A percentile compares a stretch with the other conserved stretches of the same genome.
phyloP scores from a whole-genome alignment of 2,888 invertebrate species.

The Apantesis nais region DNA sequence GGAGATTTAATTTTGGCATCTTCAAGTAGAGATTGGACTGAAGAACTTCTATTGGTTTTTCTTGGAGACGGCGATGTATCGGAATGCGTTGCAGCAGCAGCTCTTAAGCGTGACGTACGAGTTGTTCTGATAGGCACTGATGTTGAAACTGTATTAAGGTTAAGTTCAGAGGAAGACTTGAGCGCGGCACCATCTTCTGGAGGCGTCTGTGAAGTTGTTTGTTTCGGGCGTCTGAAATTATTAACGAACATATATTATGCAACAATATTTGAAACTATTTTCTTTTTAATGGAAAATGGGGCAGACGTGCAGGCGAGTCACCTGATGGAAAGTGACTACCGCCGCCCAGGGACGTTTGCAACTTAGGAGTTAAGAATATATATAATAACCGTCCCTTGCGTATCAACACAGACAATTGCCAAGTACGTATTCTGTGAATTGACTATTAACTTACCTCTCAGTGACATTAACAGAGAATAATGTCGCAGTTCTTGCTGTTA shows the following conservation, averaged over 20 bases:
- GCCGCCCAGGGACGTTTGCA: too few species aligned
- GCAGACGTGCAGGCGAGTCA: too few species aligned
- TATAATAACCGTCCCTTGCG: neutral
- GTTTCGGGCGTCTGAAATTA: slow-evolving; percentile 74
- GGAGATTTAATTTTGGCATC: slow-evolving; percentile 69
- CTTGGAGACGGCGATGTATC: slow-evolving; percentile 66
- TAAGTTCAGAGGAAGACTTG: slow-evolving; percentile 81
- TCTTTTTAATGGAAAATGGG: too few species aligned
- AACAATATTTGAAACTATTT: neutral
- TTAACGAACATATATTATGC: slow-evolving; percentile 25
- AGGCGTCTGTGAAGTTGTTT: slow-evolving; percentile 63
- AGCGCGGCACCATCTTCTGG: slow-evolving; percentile 68
- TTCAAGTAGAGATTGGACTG: slow-evolving; percentile 73
- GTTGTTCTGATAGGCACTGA: slow-evolving; percentile 88
- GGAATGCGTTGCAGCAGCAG: slow-evolving; percentile 83
- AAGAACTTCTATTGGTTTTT: slow-evolving; percentile 77
- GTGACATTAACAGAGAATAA: slow-evolving; percentile 89
- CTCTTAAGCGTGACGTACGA: slow-evolving; percentile 89
- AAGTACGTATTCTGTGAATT: neutral
- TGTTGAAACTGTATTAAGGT: slow-evolving; percentile 74
- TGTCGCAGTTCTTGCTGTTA: slow-evolving; percentile 86
- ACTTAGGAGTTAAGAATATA: too few species aligned
- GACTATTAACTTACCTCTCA: slow-evolving; percentile 64
- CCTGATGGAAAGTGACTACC: too few species aligned
- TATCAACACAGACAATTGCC: neutral